phyloP scores from a whole-genome alignment of 2,888 invertebrate species.

The Suillia variegata region DNA sequence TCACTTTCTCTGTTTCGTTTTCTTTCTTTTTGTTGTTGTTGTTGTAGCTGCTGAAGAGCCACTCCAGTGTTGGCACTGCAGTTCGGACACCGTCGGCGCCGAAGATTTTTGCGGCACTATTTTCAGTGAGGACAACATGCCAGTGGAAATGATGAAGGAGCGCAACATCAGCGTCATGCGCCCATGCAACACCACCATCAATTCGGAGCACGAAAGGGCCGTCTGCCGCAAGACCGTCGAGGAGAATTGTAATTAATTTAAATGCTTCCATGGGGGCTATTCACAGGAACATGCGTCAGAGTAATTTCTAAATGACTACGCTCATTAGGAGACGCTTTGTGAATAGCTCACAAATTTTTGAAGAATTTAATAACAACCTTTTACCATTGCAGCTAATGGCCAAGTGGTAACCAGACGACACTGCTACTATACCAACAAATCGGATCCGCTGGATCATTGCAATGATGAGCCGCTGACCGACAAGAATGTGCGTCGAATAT shows the following conservation, averaged over 20 bases:
- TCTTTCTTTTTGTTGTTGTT: no score
- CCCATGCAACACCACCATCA: conserved; percentile 50
- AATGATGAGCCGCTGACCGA: conserved; percentile 44
- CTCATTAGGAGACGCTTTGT: background rate
- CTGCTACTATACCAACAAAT: conserved; percentile 58
- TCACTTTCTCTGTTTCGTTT: no score
- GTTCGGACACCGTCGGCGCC: conserved; percentile 54
- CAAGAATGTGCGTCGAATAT: conserved; percentile 48
- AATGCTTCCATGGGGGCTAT: conserved; percentile 23
- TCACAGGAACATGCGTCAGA: background rate
- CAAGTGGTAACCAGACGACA: conserved; percentile 52
- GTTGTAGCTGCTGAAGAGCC: conserved; percentile 30
- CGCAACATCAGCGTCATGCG: conserved; percentile 49
- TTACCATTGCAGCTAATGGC: conserved; percentile 43
- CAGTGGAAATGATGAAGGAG: conserved; percentile 43
- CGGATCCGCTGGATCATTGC: conserved; percentile 52
- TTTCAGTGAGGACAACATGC: conserved; percentile 53
- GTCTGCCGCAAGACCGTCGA: conserved; percentile 59
- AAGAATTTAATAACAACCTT: background rate
- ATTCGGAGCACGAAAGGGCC: conserved; percentile 54
- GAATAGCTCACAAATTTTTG: background rate
- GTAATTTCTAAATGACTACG: background rate
- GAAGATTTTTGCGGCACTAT: conserved; percentile 54
- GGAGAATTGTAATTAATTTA: no score
- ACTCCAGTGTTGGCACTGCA: conserved; percentile 57